phyloP scores from a whole-genome alignment of 2,797 vertebrate species.

The Xiphophorus birchmanni region DNA sequence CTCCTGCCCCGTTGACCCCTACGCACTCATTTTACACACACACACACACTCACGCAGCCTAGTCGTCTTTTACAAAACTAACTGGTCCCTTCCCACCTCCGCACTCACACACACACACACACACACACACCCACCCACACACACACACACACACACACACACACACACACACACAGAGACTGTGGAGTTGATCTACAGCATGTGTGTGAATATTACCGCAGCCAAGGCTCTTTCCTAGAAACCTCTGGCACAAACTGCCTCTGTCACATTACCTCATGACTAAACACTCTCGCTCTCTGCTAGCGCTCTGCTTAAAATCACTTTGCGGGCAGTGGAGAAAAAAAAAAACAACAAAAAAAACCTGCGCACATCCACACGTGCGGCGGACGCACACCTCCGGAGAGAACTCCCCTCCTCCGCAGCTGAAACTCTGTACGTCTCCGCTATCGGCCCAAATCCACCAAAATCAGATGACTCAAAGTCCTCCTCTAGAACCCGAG shows the following conservation, averaged over 20 bases:
- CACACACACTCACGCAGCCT: neutral
- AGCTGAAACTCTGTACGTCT: slow-evolving; percentile 19
- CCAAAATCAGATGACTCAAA: slow-evolving; percentile 61
- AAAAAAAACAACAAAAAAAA: neutral
- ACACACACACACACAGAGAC: slow-evolving; percentile 16
- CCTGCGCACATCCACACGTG: slow-evolving; percentile 20
- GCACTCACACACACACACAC: neutral
- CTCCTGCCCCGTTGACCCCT: neutral
- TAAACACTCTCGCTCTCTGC: slow-evolving; percentile 73
- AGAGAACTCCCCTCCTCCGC: slow-evolving; percentile 24
- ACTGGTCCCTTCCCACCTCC: slow-evolving; percentile 29
- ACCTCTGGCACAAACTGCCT: slow-evolving; percentile 72
- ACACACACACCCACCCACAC: neutral
- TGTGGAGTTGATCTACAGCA: slow-evolving; percentile 68
- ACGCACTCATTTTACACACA: slow-evolving; percentile 11
- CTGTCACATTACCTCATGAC: slow-evolving; percentile 79
- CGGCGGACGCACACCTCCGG: slow-evolving; percentile 42
- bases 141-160: slow-evolving; percentile 6
- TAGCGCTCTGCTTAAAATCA: slow-evolving; percentile 64
- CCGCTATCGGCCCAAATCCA: slow-evolving; percentile 30
- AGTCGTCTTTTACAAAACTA: slow-evolving; percentile 29
- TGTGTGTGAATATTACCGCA: slow-evolving; percentile 72
- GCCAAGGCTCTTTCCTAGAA: slow-evolving; percentile 80
- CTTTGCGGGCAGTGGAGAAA: slow-evolving; percentile 38
- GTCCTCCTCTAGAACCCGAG: slow-evolving; percentile 51